phyloP scores from a whole-genome alignment of 2,797 vertebrate species.

The Sitta carolinensis region DNA sequence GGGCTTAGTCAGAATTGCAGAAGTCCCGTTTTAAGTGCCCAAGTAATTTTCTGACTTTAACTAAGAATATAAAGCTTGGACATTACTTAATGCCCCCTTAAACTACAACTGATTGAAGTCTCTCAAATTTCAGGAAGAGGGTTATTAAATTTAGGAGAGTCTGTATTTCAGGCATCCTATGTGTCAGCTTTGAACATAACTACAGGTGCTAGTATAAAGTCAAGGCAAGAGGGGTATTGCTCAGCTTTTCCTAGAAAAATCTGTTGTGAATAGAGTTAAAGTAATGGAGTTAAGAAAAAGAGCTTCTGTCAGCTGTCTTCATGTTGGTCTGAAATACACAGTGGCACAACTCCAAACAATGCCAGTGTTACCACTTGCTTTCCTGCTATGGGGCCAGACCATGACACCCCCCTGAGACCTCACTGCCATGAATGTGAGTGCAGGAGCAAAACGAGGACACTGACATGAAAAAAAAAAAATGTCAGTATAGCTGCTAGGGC shows the following conservation, averaged over 20 bases:
- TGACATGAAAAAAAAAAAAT: neutral
- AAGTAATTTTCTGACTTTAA: neutral
- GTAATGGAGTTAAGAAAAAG: neutral
- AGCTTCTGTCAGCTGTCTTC: neutral
- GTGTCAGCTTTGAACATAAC: neutral
- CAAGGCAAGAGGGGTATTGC: neutral
- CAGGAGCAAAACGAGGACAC: neutral
- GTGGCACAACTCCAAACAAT: neutral
- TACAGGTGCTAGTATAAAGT: neutral
- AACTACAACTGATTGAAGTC: neutral
- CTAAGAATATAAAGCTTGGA: neutral
- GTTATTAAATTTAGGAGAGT: neutral
- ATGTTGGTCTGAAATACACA: neutral
- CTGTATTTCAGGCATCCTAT: neutral
- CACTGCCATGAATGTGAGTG: neutral
- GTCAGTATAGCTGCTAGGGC: neutral
- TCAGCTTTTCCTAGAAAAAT: neutral
- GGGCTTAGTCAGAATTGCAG: neutral
- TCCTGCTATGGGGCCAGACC: neutral
- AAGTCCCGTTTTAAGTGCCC: neutral
- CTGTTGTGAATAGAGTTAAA: neutral
- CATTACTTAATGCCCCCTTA: neutral
- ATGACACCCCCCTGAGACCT: too few relatives aligned
- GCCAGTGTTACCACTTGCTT: neutral
- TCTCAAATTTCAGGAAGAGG: neutral